Base-by-base conservation (phyloP, 2,888 invertebrate species). In the Pammene aurita region DNA sequence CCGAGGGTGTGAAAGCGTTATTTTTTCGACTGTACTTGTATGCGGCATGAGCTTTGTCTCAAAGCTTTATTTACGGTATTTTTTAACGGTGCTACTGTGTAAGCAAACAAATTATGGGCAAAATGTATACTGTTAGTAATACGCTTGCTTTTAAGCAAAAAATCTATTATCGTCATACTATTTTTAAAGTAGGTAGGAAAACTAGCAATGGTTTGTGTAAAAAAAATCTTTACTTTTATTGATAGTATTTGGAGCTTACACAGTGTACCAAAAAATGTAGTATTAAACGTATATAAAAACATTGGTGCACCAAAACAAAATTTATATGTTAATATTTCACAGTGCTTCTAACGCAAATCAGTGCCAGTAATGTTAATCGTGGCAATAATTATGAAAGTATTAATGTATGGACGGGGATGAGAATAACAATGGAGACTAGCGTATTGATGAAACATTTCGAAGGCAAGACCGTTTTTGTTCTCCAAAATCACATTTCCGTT, bases 321-420 rank as follows among this genome's bases (percentile, higher is more conserved):
- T 83, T 80, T 90, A 90, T 90, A 58, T 90, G 90, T 90, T 89
- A 89, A 87, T 89, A 89, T 81, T 79, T 79, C 80, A 83, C 81
- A 77, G 80, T 80, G 88, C 87, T 87, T 86, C 77, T 84, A 78
- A 77, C 75, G 67, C 52, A 50, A 79, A 77, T 72, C 78, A 78
- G 80, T 84, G 86, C 84, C 83, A 80, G 80, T 73, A 78, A 72
- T 68, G 71, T 78, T 74, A 79, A 79, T 70, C 70, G 75, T 80
- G 88, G 89, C 89, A 88, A 87, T 85, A 86, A 88, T 78, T 76
- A 71, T 75, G 64, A 83, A 80, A 86, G 84, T 87, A 87, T 84
- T 86, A 83, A 77, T 73, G 72, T 78, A 76, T 73, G 72, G 66
- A 73, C 48, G 71, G 72, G 75, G 75, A 26, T 48, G 14, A 58